These are phyloP conservation scores for Cephalotes varians DNA, from an alignment of 2,888 invertebrate species.

Conservation along the genomic window DNA sequence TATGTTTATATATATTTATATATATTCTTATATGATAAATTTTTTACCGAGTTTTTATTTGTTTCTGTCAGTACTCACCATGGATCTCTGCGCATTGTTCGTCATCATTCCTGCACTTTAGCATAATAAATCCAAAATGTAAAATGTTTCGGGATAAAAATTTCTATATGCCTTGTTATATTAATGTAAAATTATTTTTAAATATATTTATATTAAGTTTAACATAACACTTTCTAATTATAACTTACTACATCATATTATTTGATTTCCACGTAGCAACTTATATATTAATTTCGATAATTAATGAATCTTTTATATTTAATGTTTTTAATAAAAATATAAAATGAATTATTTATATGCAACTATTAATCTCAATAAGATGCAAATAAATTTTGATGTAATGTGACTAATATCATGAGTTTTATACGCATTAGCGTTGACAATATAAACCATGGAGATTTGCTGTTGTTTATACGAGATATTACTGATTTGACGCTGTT, in stretches of 20 bases:
- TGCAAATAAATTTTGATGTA: too few species aligned
- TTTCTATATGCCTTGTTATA: background rate
- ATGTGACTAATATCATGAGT: too few species aligned
- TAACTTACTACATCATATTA: background rate
- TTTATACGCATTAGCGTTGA: too few species aligned
- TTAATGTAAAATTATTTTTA: background rate
- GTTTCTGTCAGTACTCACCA: conserved; percentile 72
- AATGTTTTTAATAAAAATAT: background rate
- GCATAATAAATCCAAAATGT: conserved; percentile 55
- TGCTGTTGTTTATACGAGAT: conserved; percentile 3
- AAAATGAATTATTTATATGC: background rate
- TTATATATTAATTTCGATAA: background rate
- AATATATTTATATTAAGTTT: background rate
- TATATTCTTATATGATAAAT: too few species aligned
- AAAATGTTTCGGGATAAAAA: conserved; percentile 1
- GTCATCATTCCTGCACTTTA: conserved; percentile 66
- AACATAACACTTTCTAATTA: conserved; percentile 3
- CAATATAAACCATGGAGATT: too few species aligned
- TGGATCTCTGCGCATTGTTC: conserved; percentile 77
- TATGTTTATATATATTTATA: too few species aligned
- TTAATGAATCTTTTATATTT: background rate
- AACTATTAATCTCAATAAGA: too few species aligned
- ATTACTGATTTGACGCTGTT: conserved; percentile 62
- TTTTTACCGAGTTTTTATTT: too few species aligned
- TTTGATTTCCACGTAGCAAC: background rate